phyloP scores from a whole-genome alignment of 2,888 invertebrate species.

The Drosophila buzzatii region DNA sequence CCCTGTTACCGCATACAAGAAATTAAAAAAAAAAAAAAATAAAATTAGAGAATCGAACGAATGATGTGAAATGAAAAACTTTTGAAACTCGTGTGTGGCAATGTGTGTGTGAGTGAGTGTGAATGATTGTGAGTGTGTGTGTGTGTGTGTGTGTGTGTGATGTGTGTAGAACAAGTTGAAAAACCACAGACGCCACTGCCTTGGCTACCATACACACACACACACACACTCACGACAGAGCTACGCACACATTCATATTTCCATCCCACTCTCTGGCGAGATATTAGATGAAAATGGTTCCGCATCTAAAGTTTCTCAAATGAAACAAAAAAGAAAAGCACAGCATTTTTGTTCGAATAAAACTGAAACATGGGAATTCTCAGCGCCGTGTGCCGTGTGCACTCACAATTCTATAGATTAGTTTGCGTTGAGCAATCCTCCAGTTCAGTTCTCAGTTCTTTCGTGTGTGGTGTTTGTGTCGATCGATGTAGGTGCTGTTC shows the following conservation, averaged over 20 bases:
- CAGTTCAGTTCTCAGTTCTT: constrained; percentile 76
- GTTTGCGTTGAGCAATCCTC: constrained; percentile 82
- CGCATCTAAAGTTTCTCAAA: constrained; percentile 79
- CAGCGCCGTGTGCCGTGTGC: constrained; percentile 74
- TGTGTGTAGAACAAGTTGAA: constrained; percentile 47
- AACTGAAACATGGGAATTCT: constrained; percentile 41
- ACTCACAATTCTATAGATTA: constrained; percentile 81
- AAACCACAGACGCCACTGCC: constrained; percentile 61
- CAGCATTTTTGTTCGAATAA: constrained; percentile 11
- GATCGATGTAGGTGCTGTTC: constrained; percentile 68
- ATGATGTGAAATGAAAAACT: constrained; percentile 53
- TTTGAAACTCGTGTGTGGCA: constrained; percentile 22
- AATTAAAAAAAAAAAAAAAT: neutral
- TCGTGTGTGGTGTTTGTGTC: constrained; percentile 72
- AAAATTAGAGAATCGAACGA: constrained; percentile 24
- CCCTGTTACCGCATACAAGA: constrained; percentile 58
- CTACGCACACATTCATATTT: constrained; percentile 63
- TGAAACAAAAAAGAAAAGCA: constrained; percentile 43
- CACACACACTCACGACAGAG: constrained; percentile 3
- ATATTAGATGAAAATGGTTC: constrained; percentile 70
- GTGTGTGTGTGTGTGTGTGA: constrained; percentile 21
- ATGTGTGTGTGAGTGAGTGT: constrained; percentile 17
- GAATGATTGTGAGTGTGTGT: constrained; percentile 12
- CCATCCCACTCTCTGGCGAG: constrained; percentile 76
- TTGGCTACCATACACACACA: constrained; percentile 39